Evolutionary conservation across 2,888 invertebrate genomes (phyloP).

Genomic region (Syrphus vitripennis): DNA sequence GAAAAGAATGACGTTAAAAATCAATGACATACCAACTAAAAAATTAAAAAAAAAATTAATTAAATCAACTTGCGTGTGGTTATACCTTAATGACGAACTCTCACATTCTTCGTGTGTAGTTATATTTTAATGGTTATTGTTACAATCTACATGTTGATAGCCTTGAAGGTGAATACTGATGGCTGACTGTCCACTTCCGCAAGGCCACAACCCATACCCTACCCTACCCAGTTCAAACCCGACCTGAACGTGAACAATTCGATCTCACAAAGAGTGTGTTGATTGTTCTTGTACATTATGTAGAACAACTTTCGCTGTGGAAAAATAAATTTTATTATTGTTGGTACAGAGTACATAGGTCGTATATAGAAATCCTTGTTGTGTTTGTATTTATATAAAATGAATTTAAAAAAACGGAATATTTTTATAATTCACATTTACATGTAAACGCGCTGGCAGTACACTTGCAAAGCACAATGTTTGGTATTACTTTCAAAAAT

Average conservation of each 20-base stretch:
- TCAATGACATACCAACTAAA: not conserved
- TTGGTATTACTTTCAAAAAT: slow-evolving; percentile 13
- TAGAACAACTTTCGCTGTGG: slow-evolving; percentile 38
- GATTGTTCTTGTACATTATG: not conserved
- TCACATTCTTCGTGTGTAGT: slow-evolving; percentile 49
- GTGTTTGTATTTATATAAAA: not conserved
- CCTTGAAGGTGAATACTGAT: slow-evolving; percentile 55
- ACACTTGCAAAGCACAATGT: not conserved
- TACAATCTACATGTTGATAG: slow-evolving; percentile 38
- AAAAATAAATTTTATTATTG: not conserved
- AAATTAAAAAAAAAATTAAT: slow-evolving; percentile 12
- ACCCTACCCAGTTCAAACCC: slow-evolving; percentile 36
- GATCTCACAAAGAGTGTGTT: not conserved
- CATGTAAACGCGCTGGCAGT: slow-evolving; percentile 3
- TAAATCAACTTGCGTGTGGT: slow-evolving; percentile 27
- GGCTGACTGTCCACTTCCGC: slow-evolving; percentile 56
- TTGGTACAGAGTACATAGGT: not conserved
- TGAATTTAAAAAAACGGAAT: no score
- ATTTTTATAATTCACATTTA: slow-evolving; percentile 41
- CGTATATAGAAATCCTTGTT: not conserved
- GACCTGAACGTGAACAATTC: no score
- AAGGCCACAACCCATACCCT: slow-evolving; percentile 63
- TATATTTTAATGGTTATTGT: not conserved
- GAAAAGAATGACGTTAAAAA: slow-evolving; percentile 33
- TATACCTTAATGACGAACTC: slow-evolving; percentile 30